Conservation (phyloP, 2,797 vertebrate genomes). For the Ctenosaura bakeri region DNA sequence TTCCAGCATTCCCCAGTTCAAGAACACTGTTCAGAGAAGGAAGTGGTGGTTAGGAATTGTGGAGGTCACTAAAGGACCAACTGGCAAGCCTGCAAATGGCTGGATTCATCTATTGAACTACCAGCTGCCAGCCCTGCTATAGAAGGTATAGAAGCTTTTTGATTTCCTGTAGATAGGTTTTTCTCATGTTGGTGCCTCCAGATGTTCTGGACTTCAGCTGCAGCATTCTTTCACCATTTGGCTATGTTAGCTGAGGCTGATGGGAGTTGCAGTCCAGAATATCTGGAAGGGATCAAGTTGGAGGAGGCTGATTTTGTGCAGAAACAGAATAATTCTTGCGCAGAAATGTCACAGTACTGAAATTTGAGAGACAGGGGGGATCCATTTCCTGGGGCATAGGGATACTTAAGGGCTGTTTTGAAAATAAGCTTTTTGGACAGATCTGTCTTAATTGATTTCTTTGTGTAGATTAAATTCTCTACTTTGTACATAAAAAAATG, state of each 20-base stretch:
- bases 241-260: neutral
- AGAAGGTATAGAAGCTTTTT: neutral
- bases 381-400: neutral
- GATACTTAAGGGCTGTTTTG: conserved; percentile 8
- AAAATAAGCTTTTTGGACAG: conserved; percentile 39
- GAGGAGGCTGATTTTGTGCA: neutral
- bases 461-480: neutral
- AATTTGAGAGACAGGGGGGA: neutral
- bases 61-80: neutral
- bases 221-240: neutral
- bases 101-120: neutral
- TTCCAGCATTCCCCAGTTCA: neutral
- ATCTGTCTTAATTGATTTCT: neutral
- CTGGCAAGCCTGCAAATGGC: neutral
- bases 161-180: neutral
- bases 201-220: neutral
- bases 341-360: neutral
- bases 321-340: neutral
- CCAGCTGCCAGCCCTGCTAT: too few species aligned
- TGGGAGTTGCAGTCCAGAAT: neutral
- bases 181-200: too few species aligned
- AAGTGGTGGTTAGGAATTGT: neutral
- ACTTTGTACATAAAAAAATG: conserved; percentile 23
- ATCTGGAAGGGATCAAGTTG: neutral
- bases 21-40: neutral